These are phyloP conservation scores for Ptychoptera albimana DNA, from an alignment of 2,888 invertebrate genomes.

Conservation along the genomic window DNA sequence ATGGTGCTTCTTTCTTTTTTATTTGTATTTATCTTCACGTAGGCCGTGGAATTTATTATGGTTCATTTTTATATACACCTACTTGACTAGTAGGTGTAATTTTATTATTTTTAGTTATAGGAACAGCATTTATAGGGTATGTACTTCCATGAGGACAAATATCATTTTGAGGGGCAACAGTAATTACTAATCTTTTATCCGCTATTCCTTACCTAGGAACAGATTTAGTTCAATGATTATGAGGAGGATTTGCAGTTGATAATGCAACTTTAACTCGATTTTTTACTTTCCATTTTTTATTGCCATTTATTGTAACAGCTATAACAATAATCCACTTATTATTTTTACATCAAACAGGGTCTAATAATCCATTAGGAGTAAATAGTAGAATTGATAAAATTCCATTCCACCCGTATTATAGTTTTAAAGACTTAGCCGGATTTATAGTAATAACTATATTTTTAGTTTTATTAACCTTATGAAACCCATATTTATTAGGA, in stretches of 20 bases:
- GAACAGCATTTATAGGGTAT: constrained; percentile 61
- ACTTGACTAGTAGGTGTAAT: constrained; percentile 50
- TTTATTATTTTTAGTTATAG: constrained; percentile 51
- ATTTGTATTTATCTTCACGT: constrained; percentile 51
- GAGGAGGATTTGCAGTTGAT: constrained; percentile 54
- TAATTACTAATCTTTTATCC: constrained; percentile 54
- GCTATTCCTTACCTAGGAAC: constrained; percentile 48
- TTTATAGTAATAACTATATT: constrained; percentile 36
- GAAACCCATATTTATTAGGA: constrained; percentile 38
- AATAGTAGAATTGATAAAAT: constrained; percentile 47
- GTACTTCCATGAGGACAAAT: constrained; percentile 67
- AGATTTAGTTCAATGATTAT: constrained; percentile 45
- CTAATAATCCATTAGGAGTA: constrained; percentile 43
- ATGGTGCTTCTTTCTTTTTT: constrained; percentile 58
- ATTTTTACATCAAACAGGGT: constrained; percentile 46
- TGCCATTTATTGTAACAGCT: constrained; percentile 45
- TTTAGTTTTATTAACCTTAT: constrained; percentile 33
- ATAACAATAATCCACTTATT: constrained; percentile 42
- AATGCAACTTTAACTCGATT: constrained; percentile 34
- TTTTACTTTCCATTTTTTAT: constrained; percentile 50
- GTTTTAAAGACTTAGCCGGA: constrained; percentile 42
- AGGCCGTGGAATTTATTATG: constrained; percentile 46
- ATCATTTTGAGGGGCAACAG: constrained; percentile 62
- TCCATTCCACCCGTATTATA: constrained; percentile 45
- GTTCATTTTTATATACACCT: constrained; percentile 34